These are phyloP conservation scores for Arge pagana DNA, from an alignment of 2,888 invertebrate species.

Conservation along the genomic window DNA sequence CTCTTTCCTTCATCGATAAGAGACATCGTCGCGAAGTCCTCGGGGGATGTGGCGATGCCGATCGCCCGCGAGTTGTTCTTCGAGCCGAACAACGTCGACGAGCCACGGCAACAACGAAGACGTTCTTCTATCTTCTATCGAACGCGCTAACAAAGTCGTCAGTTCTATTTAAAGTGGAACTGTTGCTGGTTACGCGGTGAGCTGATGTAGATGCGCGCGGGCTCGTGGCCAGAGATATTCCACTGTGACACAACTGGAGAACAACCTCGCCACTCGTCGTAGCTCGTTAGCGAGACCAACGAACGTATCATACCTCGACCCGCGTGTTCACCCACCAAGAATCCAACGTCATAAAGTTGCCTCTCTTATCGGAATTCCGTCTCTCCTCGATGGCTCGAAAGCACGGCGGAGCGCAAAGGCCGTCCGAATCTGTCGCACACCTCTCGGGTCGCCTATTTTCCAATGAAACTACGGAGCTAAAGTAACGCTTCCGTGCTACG, in stretches of 20 bases:
- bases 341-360: constrained; percentile 40
- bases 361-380: constrained; percentile 17
- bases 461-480: no score
- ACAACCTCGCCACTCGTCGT: constrained; percentile 24
- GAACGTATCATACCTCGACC: constrained; percentile 33
- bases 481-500: no score
- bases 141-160: constrained; percentile 48
- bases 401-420: no score
- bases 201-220: constrained; percentile 37
- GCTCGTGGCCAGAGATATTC: constrained; percentile 39
- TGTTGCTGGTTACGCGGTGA: constrained; percentile 16
- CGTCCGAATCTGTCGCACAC: no score
- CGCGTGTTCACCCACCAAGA: constrained; percentile 30
- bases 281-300: constrained; percentile 44
- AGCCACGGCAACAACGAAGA: constrained; percentile 21
- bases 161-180: constrained; percentile 29
- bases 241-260: constrained; percentile 43
- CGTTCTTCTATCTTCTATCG: constrained; percentile 36
- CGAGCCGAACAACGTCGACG: no score
- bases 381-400: no score
- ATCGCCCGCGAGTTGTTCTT: no score
- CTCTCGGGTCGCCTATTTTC: no score
- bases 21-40: no score
- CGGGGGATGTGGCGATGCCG: no score
- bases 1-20: constrained; percentile 18